Evolutionary conservation across 2,888 invertebrate genomes (phyloP).

Genomic region (Aphidoletes aphidimyza): DNA sequence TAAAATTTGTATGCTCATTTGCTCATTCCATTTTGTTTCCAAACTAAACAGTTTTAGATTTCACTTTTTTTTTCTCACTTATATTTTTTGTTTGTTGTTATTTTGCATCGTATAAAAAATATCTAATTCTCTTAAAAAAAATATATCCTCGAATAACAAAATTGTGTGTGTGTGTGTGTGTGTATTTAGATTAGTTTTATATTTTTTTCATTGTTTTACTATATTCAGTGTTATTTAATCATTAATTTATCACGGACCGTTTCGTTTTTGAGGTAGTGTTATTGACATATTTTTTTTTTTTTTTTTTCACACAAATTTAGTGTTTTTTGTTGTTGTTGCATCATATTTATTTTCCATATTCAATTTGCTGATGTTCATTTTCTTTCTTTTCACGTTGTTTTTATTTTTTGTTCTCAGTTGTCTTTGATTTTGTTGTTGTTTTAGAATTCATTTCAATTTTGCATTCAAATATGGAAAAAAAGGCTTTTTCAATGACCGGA

Average conservation of each 20-base stretch:
- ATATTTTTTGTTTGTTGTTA: no score
- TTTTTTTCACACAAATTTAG: no score
- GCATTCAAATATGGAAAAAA: neutral
- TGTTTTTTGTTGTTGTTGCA: no score
- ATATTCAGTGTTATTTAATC: conserved; percentile 47
- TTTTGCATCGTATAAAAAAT: conserved; percentile 40
- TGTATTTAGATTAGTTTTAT: no score
- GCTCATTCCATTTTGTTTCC: neutral
- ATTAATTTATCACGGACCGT: conserved; percentile 53
- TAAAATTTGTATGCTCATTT: conserved; percentile 36
- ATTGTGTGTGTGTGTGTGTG: conserved; percentile 17
- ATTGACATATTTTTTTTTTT: conserved; percentile 30
- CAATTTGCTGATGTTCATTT: no score
- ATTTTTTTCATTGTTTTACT: no score
- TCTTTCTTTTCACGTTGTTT: neutral
- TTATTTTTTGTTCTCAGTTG: neutral
- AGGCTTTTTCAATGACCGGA: neutral
- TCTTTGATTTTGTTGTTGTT: neutral
- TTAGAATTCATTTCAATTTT: conserved; percentile 11
- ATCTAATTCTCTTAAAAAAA: conserved; percentile 13
- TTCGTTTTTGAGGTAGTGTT: conserved; percentile 51
- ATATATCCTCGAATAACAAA: conserved; percentile 42
- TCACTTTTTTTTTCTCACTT: no score
- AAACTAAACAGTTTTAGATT: no score
- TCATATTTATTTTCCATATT: no score